Base-by-base conservation (phyloP, 2,888 invertebrate species). In the Mimumesa dahlbomi region DNA sequence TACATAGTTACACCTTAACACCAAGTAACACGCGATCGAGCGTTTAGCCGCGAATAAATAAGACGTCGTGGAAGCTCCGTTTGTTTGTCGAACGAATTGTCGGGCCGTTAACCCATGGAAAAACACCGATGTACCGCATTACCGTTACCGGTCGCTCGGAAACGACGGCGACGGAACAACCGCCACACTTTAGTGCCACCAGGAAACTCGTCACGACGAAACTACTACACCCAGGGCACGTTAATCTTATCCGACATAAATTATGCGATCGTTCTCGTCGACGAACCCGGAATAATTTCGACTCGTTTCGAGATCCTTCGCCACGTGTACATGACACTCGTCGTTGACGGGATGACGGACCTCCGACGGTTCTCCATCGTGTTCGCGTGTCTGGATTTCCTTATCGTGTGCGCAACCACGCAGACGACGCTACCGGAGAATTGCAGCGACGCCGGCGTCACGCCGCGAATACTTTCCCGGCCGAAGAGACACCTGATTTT, bases 401-500 rank as follows among this genome's bases (percentile, higher is more conserved):
- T 75, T 21, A 50, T 57, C 42, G 57, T 65, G n/a, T 38, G 45
- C 45, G 31, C 43, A 3, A 21, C 43, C 31, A 65, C 65, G 18
- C 21, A 25, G n/a, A 21, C 31, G 11, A 31, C 46, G n/a, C 25
- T 25, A 25, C 25, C n/a, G n/a, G 25, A 46, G 14, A 67, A 57
- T 43, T 25, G 25, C 34, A 53, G 61, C 22, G 59, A 69, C 9
- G 13, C 49, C 22, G 56, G 40, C 11, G 38, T 36, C 16, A 19
- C 31, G 1, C 21, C 77, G 6, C 76, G 72, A 49, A 59, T 79
- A 5, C 85, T 92, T 53, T 92, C 92, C 0, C 89, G 93, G 69
- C 90, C 89, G 63, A 92, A 92, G 81, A 89, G 93, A 71, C 92
- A 92, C 82, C 81, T 93, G 49, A 88, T 92, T 73, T 93, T 93